Percentiles rank a stretch among this genome's conserved stretches.
Conservation (phyloP, 92 coral and sea anemone species). For the Palythoa grandis region DNA sequence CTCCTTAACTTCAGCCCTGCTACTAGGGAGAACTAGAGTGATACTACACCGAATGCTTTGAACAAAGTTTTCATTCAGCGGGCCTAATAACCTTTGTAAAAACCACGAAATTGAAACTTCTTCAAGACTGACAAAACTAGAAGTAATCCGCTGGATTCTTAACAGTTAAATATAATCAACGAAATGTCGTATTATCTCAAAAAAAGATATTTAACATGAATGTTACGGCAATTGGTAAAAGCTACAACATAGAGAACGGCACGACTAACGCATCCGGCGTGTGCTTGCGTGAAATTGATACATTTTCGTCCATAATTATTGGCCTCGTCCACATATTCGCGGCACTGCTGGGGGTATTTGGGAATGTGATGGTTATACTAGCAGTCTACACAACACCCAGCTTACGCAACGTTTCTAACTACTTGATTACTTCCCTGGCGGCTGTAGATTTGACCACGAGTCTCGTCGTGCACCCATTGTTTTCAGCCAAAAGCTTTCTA, state of each 20-base stretch:
- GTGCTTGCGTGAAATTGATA: constrained; percentile 14
- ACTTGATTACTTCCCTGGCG: constrained; percentile 27
- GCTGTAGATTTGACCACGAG: constrained; percentile 18
- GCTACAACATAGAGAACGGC: background rate
- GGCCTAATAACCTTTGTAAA: background rate
- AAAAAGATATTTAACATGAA: background rate
- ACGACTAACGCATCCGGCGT: background rate
- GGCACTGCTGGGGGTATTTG: constrained; percentile 9
- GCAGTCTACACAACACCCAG: constrained; percentile 29
- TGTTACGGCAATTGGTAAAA: background rate
- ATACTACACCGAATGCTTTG: background rate
- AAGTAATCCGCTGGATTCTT: background rate
- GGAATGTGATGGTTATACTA: constrained; percentile 14
- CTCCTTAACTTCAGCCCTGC: background rate
- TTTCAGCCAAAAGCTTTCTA: constrained; percentile 24
- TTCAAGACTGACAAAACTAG: background rate
- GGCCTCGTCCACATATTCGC: constrained; percentile 9
- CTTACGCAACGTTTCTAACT: constrained; percentile 29
- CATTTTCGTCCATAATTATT: background rate
- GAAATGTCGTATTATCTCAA: background rate
- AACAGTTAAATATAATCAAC: background rate
- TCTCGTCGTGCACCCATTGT: constrained; percentile 30
- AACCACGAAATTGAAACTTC: background rate
- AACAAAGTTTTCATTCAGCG: background rate
- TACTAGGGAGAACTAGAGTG: background rate